Base-by-base conservation (phyloP, 2,888 invertebrate species). In the Seira ritae region DNA sequence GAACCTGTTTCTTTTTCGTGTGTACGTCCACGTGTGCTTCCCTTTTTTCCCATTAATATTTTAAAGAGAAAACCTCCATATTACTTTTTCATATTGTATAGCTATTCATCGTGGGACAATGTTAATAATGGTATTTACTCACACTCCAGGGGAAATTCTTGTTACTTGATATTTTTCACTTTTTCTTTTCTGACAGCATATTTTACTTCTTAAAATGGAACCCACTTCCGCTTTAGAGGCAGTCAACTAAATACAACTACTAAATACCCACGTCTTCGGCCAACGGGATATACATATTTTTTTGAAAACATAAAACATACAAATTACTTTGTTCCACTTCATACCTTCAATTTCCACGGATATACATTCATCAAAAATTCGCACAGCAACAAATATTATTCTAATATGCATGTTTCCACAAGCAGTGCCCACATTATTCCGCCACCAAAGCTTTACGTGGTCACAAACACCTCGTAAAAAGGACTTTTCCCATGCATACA, bases 131-230 rank as follows among this genome's bases (percentile, higher is more conserved):
- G 62, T 62, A 62, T 62, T 62, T 62, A 62, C 62, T 62, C 19
- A 62, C 62, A 62, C 62, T 62, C 62, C 20, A 22, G 62, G 62
- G 22, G 62, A 19, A 62, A 62, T 62, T 62, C 17, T 62, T 20
- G 19, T 62, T 62, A 20, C n/a, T 62, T 62, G 46, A 75, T 67
- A 77, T 77, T 70, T 77, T 77, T 77, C 70, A 69, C 77, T 77
- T 20, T 22, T 37, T 75, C 55, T 77, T 31, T 76, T 75, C 55
- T 77, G 77, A 77, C 77, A 77, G 69, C 68, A 24, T 70, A 70
- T 69, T 77, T 77, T 31, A 24, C 22, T 65, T 62, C 46, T 69
- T 62, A 17, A 70, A 77, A 77, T 70, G 77, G 69, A 62, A 37
- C 60, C 68, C 24, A 42, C 77, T 77, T 77, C 77, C 77, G 68